Conservation (phyloP, 2,113 vertebrate species). For the Platichthys stellatus region DNA sequence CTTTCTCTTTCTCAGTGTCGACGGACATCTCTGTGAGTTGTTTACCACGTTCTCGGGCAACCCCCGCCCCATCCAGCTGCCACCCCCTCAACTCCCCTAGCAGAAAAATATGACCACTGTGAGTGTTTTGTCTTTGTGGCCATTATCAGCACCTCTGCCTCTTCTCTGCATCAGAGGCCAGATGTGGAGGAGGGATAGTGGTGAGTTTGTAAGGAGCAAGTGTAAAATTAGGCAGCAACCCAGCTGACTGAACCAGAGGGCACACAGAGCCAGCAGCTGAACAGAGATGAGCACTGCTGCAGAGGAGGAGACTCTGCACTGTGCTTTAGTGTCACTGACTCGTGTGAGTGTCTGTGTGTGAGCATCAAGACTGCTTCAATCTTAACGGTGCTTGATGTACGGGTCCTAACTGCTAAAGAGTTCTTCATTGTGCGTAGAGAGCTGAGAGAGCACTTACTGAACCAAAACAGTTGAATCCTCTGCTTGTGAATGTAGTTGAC, state of each 20-base stretch:
- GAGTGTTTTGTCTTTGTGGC: slow-evolving; percentile 33
- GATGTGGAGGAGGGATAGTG: slow-evolving; percentile 68
- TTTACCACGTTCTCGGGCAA: slow-evolving; percentile 38
- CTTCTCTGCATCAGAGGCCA: slow-evolving; percentile 44
- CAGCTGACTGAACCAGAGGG: slow-evolving; percentile 43
- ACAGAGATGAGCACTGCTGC: slow-evolving; percentile 25
- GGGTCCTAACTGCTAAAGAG: slow-evolving; percentile 23
- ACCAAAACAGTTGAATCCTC: slow-evolving; percentile 38
- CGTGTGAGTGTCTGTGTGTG: slow-evolving; percentile 6
- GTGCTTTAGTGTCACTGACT: slow-evolving; percentile 26
- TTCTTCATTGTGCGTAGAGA: slow-evolving; percentile 11
- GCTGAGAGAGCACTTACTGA: not conserved
- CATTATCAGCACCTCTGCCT: slow-evolving; percentile 31
- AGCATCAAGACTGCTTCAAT: slow-evolving; percentile 7
- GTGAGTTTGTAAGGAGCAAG: slow-evolving; percentile 63
- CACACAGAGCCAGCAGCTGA: slow-evolving; percentile 44
- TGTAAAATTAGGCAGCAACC: slow-evolving; percentile 56
- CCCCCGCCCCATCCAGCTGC: not conserved
- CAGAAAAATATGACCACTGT: slow-evolving; percentile 40
- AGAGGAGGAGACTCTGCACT: slow-evolving; percentile 15
- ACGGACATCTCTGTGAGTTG: slow-evolving; percentile 38
- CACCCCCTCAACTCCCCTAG: not conserved
- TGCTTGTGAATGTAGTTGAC: slow-evolving; percentile 38
- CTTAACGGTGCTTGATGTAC: slow-evolving; percentile 9
- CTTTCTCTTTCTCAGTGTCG: slow-evolving; percentile 33